Conservation (phyloP, 1,140 invertebrate species). For the Dendrolimus punctatus region DNA sequence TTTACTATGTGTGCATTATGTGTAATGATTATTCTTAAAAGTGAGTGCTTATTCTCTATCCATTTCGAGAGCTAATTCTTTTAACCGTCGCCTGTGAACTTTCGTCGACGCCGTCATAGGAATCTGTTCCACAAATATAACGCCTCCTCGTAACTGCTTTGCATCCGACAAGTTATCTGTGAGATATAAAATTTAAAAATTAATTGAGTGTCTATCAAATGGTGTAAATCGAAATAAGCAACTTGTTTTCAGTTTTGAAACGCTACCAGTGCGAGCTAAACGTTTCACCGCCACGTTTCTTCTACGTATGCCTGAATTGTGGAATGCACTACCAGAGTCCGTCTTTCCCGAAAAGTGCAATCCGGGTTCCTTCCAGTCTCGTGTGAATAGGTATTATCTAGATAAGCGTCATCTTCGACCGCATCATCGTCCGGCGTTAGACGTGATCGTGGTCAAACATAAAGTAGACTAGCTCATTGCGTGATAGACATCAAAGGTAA, state of each 20-base stretch:
- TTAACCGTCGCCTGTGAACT: constrained; percentile 70
- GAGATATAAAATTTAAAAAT: neutral
- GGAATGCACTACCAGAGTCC: too few species aligned
- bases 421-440: too few species aligned
- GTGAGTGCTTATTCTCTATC: constrained; percentile 21
- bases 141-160: constrained; percentile 73
- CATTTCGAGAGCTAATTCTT: constrained; percentile 32
- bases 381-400: too few species aligned
- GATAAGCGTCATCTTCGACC: too few species aligned
- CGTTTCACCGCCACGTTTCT: too few species aligned
- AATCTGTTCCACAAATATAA: constrained; percentile 74
- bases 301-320: too few species aligned
- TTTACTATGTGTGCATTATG: neutral
- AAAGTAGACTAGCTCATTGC: too few species aligned
- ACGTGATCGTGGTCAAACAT: too few species aligned
- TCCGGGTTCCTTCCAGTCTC: too few species aligned
- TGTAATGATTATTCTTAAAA: neutral
- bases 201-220: neutral
- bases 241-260: neutral
- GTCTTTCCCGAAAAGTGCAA: too few species aligned
- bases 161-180: constrained; percentile 46
- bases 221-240: constrained; percentile 3
- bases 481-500: too few species aligned
- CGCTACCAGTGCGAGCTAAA: neutral
- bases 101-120: constrained; percentile 78